Evolutionary conservation across 35 echinoderm and acorn worm genomes (phyloP).

Genomic region (Apostichopus californicus): DNA sequence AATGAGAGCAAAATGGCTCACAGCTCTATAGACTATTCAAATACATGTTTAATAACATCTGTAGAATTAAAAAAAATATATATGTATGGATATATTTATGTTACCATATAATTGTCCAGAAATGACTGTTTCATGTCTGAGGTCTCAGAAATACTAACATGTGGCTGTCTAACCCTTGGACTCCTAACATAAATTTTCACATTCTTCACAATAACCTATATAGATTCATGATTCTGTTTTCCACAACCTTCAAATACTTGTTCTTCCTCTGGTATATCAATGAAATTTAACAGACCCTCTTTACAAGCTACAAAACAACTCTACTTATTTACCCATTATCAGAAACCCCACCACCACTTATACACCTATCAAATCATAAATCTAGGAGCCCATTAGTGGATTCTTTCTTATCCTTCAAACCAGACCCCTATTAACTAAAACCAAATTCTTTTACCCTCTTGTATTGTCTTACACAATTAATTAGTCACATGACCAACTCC

Average conservation of each 20-base stretch:
- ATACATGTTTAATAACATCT: too few relatives aligned
- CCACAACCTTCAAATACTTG: neutral
- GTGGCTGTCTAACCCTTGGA: too few relatives aligned
- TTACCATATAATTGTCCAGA: too few relatives aligned
- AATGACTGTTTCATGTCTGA: too few relatives aligned
- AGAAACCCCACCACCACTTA: neutral
- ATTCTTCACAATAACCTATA: too few relatives aligned
- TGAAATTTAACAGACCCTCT: neutral
- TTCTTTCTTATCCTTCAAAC: neutral
- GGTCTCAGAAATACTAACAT: too few relatives aligned
- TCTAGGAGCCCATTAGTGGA: neutral
- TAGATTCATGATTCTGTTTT: too few relatives aligned
- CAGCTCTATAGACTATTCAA: too few relatives aligned
- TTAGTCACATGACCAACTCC: slow-evolving; percentile 19
- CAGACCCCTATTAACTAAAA: neutral
- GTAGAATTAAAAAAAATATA: too few relatives aligned
- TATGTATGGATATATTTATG: too few relatives aligned
- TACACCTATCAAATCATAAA: neutral
- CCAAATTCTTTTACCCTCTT: neutral
- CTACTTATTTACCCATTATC: slow-evolving; percentile 6
- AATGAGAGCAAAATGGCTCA: too few relatives aligned
- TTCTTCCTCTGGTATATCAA: neutral
- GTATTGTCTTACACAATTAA: slow-evolving; percentile 32
- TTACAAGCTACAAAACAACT: neutral
- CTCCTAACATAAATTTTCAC: too few relatives aligned